phyloP scores from a whole-genome alignment of 2,113 vertebrate genomes.

The Cygnus buccinator region DNA sequence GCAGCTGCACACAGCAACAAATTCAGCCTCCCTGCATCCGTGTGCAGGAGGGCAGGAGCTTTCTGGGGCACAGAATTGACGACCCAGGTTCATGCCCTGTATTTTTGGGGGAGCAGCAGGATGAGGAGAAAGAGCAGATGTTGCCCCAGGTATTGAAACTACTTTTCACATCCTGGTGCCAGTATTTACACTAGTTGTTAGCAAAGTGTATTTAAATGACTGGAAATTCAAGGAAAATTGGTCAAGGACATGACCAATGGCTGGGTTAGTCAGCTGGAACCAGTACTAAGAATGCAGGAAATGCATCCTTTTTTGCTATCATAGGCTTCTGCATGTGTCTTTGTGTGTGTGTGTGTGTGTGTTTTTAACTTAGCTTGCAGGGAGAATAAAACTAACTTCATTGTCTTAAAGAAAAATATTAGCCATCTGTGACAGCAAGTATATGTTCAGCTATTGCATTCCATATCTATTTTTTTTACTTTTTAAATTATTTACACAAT shows the following conservation, averaged over 20 bases:
- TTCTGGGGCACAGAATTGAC: neutral
- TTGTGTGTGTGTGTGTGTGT: too few relatives aligned
- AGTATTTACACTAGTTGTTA: neutral
- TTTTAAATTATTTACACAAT: slow-evolving; percentile 24
- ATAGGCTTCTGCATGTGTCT: neutral
- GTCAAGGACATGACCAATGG: neutral
- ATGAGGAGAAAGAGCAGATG: neutral
- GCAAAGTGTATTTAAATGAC: neutral
- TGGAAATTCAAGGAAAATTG: neutral
- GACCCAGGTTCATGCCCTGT: neutral
- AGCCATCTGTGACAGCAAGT: neutral
- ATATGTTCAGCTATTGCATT: neutral
- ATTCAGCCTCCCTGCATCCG: neutral
- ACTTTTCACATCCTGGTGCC: neutral
- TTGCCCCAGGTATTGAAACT: neutral
- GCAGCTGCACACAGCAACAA: neutral
- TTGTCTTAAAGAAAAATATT: slow-evolving; percentile 6
- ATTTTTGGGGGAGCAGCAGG: neutral
- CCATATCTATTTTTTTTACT: slow-evolving; percentile 6
- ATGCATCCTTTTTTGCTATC: neutral
- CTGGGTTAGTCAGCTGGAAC: neutral
- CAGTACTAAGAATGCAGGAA: neutral
- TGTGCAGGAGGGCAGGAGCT: neutral
- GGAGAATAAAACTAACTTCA: neutral
- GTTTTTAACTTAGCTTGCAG: neutral